phyloP scores from a whole-genome alignment of 2,888 invertebrate genomes.

The Lasioglossum villosulum region DNA sequence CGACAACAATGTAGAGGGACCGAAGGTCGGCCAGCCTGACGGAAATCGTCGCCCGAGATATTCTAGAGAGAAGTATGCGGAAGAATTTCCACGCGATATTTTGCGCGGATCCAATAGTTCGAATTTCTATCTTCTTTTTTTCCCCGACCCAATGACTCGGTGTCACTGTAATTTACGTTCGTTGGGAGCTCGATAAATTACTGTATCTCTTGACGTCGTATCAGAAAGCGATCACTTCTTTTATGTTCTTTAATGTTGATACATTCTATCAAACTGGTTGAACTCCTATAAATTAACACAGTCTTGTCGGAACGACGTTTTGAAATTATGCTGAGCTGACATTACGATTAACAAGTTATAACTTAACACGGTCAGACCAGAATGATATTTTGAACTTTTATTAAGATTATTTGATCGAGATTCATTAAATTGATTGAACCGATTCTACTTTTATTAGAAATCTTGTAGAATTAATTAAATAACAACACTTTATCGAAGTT shows the following conservation, averaged over 20 bases:
- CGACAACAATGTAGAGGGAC: constrained; percentile 47
- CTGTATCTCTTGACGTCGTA: background rate
- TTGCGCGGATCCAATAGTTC: background rate
- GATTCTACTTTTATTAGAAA: too few relatives aligned
- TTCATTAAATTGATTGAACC: too few relatives aligned
- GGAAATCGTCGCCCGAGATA: constrained; percentile 11
- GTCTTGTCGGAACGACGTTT: background rate
- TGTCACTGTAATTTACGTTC: background rate
- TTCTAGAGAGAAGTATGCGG: constrained; percentile 11
- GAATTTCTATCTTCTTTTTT: background rate
- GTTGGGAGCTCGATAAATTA: background rate
- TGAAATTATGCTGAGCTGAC: background rate
- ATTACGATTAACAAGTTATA: too few relatives aligned
- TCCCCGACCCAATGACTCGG: background rate
- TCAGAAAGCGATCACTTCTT: background rate
- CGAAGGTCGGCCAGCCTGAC: constrained; percentile 42
- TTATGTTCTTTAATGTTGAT: background rate
- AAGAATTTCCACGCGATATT: constrained; percentile 10
- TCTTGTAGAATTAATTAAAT: too few relatives aligned
- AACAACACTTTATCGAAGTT: too few relatives aligned
- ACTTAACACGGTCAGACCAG: too few relatives aligned
- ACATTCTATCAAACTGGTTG: background rate
- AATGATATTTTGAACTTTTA: too few relatives aligned
- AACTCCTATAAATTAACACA: background rate
- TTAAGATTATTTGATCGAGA: too few relatives aligned